Evolutionary conservation across 2,888 invertebrate species (phyloP).

Genomic region (Magallana nippona): DNA sequence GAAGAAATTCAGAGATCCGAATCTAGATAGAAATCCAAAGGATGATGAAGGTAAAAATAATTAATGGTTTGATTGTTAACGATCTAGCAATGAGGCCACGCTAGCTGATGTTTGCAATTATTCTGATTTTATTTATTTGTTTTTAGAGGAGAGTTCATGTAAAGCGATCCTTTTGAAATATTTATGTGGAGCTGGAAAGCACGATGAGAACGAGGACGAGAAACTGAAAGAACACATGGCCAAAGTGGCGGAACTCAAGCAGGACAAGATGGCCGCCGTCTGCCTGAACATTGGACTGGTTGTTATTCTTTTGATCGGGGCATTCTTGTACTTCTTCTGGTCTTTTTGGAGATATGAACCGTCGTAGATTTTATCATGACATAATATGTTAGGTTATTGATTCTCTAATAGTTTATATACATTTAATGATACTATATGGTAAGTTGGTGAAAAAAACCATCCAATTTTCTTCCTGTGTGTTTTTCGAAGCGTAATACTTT

Average conservation of each 20-base stretch:
- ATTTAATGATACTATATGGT: too few relatives aligned
- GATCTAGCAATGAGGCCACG: too few relatives aligned
- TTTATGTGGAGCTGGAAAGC: slow-evolving; percentile 12
- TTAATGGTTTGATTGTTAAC: too few relatives aligned
- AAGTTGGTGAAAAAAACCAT: too few relatives aligned
- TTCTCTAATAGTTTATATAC: too few relatives aligned
- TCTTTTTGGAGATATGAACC: slow-evolving; percentile 63
- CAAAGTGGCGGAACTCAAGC: slow-evolving; percentile 58
- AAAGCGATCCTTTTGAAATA: slow-evolving; percentile 7
- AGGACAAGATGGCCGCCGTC: slow-evolving; percentile 53
- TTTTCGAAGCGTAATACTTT: too few relatives aligned
- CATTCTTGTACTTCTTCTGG: slow-evolving; percentile 60
- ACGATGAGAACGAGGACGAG: slow-evolving; percentile 52
- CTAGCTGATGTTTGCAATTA: too few relatives aligned
- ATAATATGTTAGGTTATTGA: neutral
- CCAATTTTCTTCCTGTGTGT: too few relatives aligned
- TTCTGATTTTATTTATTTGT: neutral
- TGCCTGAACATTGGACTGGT: slow-evolving; percentile 57
- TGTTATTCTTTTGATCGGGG: slow-evolving; percentile 55
- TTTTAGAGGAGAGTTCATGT: slow-evolving; percentile 8
- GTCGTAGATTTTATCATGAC: neutral
- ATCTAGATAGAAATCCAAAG: neutral
- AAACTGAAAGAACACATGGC: slow-evolving; percentile 57
- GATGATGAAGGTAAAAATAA: neutral
- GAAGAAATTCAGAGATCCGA: slow-evolving; percentile 57